A percentile compares a stretch with the other conserved stretches of the same genome.
phyloP scores from a whole-genome alignment of 2,797 vertebrate genomes.

The Lerista edwardsae region DNA sequence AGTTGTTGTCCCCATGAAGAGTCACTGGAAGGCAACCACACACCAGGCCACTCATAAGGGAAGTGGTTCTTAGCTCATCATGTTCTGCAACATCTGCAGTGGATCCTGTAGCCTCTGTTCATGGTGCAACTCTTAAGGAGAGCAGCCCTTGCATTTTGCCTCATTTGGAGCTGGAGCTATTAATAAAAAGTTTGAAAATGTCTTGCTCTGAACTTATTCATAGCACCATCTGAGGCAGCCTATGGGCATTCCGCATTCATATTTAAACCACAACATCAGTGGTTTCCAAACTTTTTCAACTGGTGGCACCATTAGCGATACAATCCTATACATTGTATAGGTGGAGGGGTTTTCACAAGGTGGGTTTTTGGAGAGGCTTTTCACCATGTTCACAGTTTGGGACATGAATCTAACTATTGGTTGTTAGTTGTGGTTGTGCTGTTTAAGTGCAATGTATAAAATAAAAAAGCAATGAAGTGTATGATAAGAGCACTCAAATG shows the following conservation, averaged over 20 bases:
- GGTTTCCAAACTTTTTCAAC: too few species aligned
- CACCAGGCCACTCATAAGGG: background rate
- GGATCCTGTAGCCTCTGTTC: background rate
- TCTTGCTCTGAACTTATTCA: slow-evolving; percentile 22
- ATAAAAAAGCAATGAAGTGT: background rate
- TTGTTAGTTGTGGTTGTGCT: too few species aligned
- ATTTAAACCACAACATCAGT: background rate
- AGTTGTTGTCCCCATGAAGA: background rate
- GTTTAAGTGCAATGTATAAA: too few species aligned
- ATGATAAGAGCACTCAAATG: background rate
- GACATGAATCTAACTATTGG: too few species aligned
- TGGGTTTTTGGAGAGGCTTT: too few species aligned
- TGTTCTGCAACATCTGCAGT: too few species aligned
- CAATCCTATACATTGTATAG: too few species aligned
- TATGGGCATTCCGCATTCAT: background rate
- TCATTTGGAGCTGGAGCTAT: background rate
- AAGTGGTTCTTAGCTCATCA: background rate
- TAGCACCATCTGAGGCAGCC: slow-evolving; percentile 28
- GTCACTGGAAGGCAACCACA: background rate
- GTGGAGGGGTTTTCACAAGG: too few species aligned
- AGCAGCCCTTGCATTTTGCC: background rate
- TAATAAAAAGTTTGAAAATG: too few species aligned
- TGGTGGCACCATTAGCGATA: too few species aligned
- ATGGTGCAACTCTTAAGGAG: too few species aligned
- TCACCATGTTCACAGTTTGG: too few species aligned